These are phyloP conservation scores for Rattus rattus DNA, from an alignment of 2,113 vertebrate species.

Conservation along the genomic window DNA sequence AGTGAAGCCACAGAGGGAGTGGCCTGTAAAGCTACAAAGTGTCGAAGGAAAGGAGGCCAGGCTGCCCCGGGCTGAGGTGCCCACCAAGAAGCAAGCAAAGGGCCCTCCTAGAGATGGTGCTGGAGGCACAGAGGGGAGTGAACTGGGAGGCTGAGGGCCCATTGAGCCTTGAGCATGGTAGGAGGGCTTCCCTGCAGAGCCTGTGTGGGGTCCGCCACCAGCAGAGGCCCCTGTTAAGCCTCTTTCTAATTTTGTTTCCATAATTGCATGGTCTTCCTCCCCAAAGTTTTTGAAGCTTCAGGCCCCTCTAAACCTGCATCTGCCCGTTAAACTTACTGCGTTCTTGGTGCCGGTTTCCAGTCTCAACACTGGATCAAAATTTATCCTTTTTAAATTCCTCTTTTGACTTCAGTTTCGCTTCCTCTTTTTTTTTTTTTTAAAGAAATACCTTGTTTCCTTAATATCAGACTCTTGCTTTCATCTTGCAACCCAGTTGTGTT, in stretches of 20 bases:
- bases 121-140: background rate
- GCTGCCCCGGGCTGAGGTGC: background rate
- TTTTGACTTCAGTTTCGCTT: slow-evolving; percentile 68
- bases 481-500: slow-evolving; percentile 69
- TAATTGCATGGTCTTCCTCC: background rate
- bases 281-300: background rate
- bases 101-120: background rate
- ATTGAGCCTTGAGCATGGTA: background rate
- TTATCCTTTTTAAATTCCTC: slow-evolving; percentile 69
- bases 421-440: slow-evolving; percentile 62
- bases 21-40: background rate
- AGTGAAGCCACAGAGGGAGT: background rate
- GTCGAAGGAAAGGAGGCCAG: no score
- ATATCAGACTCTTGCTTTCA: slow-evolving; percentile 74
- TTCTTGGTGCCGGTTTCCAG: slow-evolving; percentile 21
- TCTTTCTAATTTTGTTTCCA: background rate
- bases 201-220: background rate
- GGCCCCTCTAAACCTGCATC: background rate
- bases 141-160: background rate
- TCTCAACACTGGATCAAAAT: slow-evolving; percentile 26
- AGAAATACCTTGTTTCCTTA: slow-evolving; percentile 78
- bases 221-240: background rate
- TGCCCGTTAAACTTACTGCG: background rate
- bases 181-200: background rate
- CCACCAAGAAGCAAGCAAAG: background rate